These are phyloP conservation scores for Micronycteris hirsuta DNA, from an alignment of 2,113 vertebrate genomes.

Conservation along the genomic window DNA sequence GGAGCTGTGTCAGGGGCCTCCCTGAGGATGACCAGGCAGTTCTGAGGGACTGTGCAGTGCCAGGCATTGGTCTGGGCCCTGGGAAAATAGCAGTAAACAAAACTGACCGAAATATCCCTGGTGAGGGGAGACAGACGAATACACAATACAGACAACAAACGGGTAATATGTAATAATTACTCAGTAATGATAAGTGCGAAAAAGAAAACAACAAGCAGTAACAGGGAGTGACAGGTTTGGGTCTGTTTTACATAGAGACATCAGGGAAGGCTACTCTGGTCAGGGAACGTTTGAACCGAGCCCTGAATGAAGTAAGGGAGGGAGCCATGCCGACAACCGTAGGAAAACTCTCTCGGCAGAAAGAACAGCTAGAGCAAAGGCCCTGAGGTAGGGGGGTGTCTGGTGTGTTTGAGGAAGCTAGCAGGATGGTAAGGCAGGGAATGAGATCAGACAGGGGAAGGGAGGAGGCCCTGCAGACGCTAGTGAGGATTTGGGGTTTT, in stretches of 20 bases:
- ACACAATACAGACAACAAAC: background rate
- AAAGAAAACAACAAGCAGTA: background rate
- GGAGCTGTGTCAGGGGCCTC: background rate
- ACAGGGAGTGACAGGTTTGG: background rate
- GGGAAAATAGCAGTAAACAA: background rate
- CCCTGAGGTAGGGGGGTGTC: background rate
- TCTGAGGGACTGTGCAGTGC: background rate
- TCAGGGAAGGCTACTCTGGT: background rate
- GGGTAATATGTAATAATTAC: background rate
- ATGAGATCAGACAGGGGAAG: background rate
- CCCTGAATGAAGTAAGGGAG: background rate
- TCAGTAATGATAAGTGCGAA: background rate
- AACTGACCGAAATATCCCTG: background rate
- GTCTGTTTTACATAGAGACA: background rate
- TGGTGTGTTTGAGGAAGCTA: background rate
- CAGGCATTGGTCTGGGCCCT: background rate
- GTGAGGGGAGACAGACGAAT: background rate
- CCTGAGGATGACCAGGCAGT: background rate
- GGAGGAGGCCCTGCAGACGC: background rate
- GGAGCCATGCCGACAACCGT: background rate
- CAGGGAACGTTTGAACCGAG: background rate
- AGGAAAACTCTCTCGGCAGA: background rate
- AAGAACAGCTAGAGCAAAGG: background rate
- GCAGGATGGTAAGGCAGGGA: background rate
- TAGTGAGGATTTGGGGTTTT: background rate